phyloP scores from a whole-genome alignment of 2,888 invertebrate species.

The Ecdyonurus torrentis region DNA sequence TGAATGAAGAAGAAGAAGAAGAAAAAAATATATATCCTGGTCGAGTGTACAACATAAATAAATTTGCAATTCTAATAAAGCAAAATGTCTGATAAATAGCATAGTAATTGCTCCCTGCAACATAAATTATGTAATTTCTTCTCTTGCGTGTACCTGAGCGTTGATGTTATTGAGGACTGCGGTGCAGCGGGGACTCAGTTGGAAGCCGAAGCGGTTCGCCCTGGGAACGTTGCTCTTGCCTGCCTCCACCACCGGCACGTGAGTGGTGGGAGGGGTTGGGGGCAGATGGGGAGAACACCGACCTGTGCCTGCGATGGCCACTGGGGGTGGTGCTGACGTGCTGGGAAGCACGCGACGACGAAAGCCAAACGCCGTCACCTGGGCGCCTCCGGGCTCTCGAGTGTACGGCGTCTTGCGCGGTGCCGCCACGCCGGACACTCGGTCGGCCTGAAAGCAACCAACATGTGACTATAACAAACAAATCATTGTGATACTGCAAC shows the following conservation, averaged over 20 bases:
- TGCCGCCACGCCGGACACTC: background rate
- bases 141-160: background rate
- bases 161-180: slow-evolving; percentile 3
- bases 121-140: background rate
- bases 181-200: background rate
- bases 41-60: no score
- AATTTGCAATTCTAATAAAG: no score
- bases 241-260: background rate
- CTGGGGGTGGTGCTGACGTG: slow-evolving; percentile 4
- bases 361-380: slow-evolving; percentile 73
- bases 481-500: no score
- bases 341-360: slow-evolving; percentile 43
- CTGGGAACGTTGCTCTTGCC: background rate
- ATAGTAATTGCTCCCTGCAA: background rate
- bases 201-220: background rate
- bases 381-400: slow-evolving; percentile 24
- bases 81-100: no score
- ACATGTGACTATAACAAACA: no score
- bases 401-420: slow-evolving; percentile 27
- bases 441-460: background rate
- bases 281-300: background rate
- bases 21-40: no score
- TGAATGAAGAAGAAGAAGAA: no score
- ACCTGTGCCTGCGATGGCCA: background rate
- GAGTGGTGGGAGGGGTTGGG: background rate